phyloP scores from a whole-genome alignment of 64 coral and sea anemone genomes.

The Acropora tenuis region DNA sequence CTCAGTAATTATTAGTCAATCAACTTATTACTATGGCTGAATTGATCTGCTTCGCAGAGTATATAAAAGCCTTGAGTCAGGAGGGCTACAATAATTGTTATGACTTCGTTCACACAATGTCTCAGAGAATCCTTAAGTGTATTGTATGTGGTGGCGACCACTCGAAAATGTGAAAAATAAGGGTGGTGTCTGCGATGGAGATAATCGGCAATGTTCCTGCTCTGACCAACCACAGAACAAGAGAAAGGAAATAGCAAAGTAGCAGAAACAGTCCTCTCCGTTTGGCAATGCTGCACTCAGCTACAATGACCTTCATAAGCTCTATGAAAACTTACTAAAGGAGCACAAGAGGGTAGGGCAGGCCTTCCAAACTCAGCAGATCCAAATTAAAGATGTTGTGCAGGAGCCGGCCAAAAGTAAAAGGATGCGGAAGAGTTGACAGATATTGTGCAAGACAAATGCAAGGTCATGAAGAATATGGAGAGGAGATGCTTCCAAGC shows the following conservation, averaged over 20 bases:
- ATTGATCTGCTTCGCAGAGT: too few species aligned
- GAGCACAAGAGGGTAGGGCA: neutral
- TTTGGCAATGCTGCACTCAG: neutral
- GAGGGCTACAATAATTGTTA: too few species aligned
- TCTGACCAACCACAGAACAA: too few species aligned
- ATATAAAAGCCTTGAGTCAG: neutral
- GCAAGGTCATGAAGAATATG: neutral
- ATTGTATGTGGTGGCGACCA: neutral
- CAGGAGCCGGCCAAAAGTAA: neutral
- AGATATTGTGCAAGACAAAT: neutral
- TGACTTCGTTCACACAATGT: too few species aligned
- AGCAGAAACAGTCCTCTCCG: too few species aligned
- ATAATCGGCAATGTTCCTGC: too few species aligned
- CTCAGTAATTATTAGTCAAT: too few species aligned
- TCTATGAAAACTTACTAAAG: neutral
- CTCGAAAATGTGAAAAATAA: neutral
- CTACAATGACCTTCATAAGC: neutral
- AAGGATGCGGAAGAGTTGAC: neutral
- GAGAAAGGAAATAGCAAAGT: too few species aligned
- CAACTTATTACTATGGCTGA: too few species aligned
- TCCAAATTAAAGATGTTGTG: neutral
- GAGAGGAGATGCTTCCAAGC: neutral
- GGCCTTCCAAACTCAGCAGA: neutral
- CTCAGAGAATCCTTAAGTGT: neutral
- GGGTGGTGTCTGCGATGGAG: neutral